Percentiles rank a stretch among this genome's conserved stretches.
Evolutionary conservation across 2,113 vertebrate genomes (phyloP).

Genomic region (Phasianus colchicus): DNA sequence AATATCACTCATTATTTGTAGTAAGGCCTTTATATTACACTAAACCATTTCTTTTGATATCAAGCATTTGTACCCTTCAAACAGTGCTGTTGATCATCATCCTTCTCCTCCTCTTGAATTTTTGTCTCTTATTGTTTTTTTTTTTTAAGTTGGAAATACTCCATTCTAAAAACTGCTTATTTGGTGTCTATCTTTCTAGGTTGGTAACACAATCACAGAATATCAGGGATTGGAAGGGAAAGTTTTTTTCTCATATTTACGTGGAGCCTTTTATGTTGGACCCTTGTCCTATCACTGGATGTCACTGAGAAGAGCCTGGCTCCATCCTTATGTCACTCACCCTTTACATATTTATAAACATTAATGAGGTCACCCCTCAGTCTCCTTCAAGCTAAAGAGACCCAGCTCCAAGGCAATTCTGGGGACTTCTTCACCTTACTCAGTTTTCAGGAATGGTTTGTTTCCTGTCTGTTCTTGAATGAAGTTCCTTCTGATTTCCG

Average conservation of each 20-base stretch:
- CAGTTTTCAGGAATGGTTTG: neutral
- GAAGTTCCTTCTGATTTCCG: neutral
- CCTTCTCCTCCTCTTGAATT: neutral
- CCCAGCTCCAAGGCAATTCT: neutral
- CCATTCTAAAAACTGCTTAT: neutral
- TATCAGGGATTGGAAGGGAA: too few relatives aligned
- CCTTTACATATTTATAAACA: too few relatives aligned
- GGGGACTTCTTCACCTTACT: neutral
- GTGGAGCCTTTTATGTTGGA: too few relatives aligned
- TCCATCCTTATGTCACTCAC: too few relatives aligned
- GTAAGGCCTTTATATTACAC: neutral
- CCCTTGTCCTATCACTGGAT: too few relatives aligned
- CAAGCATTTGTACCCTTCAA: neutral
- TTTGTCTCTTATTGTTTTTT: neutral
- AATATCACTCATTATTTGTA: neutral
- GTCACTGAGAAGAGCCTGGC: too few relatives aligned
- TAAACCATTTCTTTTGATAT: neutral
- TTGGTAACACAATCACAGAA: neutral
- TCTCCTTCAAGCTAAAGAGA: too few relatives aligned
- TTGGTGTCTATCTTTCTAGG: neutral
- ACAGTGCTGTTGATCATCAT: neutral
- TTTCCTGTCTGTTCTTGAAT: neutral
- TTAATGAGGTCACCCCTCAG: too few relatives aligned
- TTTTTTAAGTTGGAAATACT: neutral
- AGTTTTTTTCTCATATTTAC: too few relatives aligned